Conservation (phyloP, 2,797 vertebrate genomes). For the Amniataba percoides region DNA sequence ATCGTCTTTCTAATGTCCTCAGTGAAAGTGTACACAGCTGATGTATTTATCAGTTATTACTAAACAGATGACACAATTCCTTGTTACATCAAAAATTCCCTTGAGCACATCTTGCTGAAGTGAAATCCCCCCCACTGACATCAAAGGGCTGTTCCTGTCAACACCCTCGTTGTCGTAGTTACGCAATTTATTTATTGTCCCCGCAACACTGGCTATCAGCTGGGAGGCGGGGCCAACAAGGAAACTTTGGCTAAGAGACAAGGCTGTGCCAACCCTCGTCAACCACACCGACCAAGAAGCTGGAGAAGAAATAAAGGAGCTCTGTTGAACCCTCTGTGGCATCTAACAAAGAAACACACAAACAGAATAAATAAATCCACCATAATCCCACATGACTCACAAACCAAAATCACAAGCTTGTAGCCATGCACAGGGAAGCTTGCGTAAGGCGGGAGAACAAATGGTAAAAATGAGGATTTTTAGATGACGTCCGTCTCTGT, state of each 20-base stretch:
- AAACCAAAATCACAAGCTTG: slow-evolving; percentile 26
- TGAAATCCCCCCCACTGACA: slow-evolving; percentile 41
- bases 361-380: not conserved
- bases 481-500: slow-evolving; percentile 26
- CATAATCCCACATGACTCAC: slow-evolving; percentile 17
- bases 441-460: not conserved
- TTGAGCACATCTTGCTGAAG: not conserved
- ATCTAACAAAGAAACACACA: slow-evolving; percentile 28
- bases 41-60: not conserved
- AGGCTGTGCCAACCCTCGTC: not conserved
- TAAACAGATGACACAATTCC: slow-evolving; percentile 16
- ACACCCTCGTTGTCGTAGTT: slow-evolving; percentile 39
- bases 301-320: slow-evolving; percentile 6
- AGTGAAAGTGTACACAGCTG: not conserved
- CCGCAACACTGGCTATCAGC: slow-evolving; percentile 19
- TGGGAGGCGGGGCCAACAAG: slow-evolving; percentile 20
- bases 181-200: slow-evolving; percentile 15
- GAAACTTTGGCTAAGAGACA: slow-evolving; percentile 5
- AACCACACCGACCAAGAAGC: slow-evolving; percentile 17
- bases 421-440: not conserved
- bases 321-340: slow-evolving; percentile 1
- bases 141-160: slow-evolving; percentile 62
- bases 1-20: not conserved
- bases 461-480: slow-evolving; percentile 22
- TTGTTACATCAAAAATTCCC: slow-evolving; percentile 25